Evolutionary conservation across 1,140 invertebrate species (phyloP).

Genomic region (Metopolophium dirhodum): DNA sequence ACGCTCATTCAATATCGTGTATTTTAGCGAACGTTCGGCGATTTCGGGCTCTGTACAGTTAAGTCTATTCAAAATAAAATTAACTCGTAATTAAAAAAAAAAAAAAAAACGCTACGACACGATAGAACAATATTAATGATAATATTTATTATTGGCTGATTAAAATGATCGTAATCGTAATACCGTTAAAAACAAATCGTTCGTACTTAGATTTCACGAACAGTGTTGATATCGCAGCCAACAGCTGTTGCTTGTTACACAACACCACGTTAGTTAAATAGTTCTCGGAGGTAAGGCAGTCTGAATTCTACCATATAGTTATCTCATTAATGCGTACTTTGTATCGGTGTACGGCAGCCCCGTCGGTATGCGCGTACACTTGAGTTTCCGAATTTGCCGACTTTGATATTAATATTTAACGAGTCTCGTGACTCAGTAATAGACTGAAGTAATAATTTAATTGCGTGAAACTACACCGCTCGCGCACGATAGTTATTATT

Average conservation of each 20-base stretch:
- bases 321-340: neutral
- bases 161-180: neutral
- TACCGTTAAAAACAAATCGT: neutral
- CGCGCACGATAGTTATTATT: neutral
- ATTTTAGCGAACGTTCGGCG: neutral
- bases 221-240: neutral
- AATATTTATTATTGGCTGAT: neutral
- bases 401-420: constrained; percentile 9
- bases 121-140: neutral
- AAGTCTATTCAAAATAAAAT: too few relatives aligned
- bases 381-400: neutral
- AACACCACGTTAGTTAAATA: neutral
- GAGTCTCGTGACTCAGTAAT: neutral
- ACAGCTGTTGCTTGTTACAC: neutral
- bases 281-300: neutral
- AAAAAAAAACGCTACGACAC: neutral
- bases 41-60: neutral
- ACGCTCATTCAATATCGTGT: neutral
- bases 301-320: neutral
- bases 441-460: constrained; percentile 12
- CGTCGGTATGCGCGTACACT: neutral
- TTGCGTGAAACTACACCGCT: neutral
- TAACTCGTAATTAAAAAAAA: too few relatives aligned
- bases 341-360: neutral
- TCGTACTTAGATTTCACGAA: neutral